Evolutionary conservation across 2,797 vertebrate species (phyloP).

Genomic region (Labroides dimidiatus): DNA sequence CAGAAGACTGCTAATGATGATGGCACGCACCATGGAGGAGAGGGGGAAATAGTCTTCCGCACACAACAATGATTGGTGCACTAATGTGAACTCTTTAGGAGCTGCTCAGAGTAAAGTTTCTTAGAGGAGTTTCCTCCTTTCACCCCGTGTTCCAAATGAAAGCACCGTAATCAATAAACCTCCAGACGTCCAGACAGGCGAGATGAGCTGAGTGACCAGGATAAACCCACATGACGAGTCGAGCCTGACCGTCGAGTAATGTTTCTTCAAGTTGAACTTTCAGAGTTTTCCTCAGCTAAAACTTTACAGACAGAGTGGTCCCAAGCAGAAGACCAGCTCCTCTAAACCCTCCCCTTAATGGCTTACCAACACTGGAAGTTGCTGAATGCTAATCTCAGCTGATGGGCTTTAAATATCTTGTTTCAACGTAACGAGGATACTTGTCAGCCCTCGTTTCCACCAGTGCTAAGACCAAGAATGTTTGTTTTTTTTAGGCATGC

Average conservation of each 20-base stretch:
- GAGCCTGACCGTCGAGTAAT: conserved; percentile 12
- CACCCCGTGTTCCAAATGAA: conserved; percentile 27
- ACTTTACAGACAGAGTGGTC: not conserved
- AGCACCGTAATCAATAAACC: conserved; percentile 53
- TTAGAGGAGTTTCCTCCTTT: conserved; percentile 10
- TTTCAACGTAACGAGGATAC: too few species aligned
- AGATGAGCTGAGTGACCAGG: conserved; percentile 32
- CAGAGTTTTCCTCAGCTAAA: conserved; percentile 1
- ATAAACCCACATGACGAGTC: conserved; percentile 13
- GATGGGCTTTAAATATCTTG: too few species aligned
- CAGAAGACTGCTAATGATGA: conserved; percentile 76
- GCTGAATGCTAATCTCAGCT: too few species aligned
- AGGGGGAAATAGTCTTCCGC: conserved; percentile 48
- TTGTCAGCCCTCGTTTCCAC: too few species aligned
- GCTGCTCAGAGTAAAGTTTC: conserved; percentile 37
- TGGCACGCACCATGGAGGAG: conserved; percentile 56
- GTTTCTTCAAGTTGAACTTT: conserved; percentile 30
- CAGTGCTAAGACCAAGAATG: too few species aligned
- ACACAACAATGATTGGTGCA: conserved; percentile 42
- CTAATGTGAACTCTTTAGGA: conserved; percentile 48
- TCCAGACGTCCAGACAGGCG: conserved; percentile 19
- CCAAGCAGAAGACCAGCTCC: too few species aligned
- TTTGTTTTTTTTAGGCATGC: too few species aligned
- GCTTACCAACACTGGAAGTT: too few species aligned
- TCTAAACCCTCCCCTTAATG: too few species aligned